phyloP scores from a whole-genome alignment of 1,140 invertebrate species.

The Mizuhopecten yessoensis region DNA sequence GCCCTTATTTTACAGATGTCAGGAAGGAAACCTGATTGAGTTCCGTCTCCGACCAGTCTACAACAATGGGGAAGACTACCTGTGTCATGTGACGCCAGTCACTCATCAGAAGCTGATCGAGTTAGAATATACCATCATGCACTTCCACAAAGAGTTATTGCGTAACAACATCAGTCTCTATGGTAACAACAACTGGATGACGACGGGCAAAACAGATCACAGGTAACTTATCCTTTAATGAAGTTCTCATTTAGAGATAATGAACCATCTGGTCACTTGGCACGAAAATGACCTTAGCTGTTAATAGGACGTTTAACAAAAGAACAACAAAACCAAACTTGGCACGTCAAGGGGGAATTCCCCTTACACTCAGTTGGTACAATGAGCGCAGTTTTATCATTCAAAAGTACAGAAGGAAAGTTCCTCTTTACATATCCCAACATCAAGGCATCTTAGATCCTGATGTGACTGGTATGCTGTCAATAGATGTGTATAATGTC shows the following conservation, averaged over 20 bases:
- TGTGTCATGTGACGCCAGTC: conserved; percentile 73
- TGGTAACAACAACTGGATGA: conserved; percentile 71
- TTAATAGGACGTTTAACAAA: no score
- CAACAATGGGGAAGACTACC: conserved; percentile 65
- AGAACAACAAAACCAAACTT: no score
- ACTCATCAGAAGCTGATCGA: conserved; percentile 68
- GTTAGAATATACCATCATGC: conserved; percentile 66
- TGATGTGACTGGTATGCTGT: no score
- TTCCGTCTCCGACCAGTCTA: conserved; percentile 71
- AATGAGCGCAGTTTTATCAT: no score
- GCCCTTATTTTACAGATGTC: conserved; percentile 65
- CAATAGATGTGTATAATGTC: no score
- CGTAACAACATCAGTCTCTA: conserved; percentile 60
- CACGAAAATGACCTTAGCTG: no score
- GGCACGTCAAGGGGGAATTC: conserved; percentile 8
- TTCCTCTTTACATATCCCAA: no score
- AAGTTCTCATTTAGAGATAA: neutral
- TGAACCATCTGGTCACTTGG: neutral
- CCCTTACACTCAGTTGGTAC: neutral
- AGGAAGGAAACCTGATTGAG: conserved; percentile 70
- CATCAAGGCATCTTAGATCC: no score
- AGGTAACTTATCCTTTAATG: neutral
- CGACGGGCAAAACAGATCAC: conserved; percentile 56
- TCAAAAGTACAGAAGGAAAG: no score
- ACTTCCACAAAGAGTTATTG: conserved; percentile 60